Evolutionary conservation across 2,113 vertebrate species (phyloP).

Genomic region (Carettochelys insculpta): DNA sequence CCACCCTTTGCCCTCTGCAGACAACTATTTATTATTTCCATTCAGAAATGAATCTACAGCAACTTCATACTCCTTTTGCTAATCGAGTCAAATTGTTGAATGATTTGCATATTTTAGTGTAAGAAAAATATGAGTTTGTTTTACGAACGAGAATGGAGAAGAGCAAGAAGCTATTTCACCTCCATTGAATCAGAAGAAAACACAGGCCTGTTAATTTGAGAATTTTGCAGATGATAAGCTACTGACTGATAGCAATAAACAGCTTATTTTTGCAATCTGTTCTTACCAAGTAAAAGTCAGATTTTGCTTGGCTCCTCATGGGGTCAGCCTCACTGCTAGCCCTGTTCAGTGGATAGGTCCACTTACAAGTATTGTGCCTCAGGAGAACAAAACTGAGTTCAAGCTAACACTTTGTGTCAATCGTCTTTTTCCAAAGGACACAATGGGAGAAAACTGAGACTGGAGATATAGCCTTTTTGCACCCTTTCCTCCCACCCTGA

Average conservation of each 20-base stretch:
- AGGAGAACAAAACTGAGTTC: not conserved
- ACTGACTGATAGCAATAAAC: constrained; percentile 8
- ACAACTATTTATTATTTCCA: constrained; percentile 59
- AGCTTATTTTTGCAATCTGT: not conserved
- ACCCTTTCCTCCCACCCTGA: not conserved
- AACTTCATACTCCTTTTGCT: constrained; percentile 37
- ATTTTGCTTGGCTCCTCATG: not conserved
- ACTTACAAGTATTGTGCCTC: not conserved
- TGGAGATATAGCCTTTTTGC: not conserved
- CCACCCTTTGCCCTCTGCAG: constrained; percentile 45
- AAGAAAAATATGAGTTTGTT: constrained; percentile 34
- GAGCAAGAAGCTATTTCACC: not conserved
- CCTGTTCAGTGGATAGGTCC: not conserved
- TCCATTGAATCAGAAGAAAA: constrained; percentile 8
- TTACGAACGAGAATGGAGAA: constrained; percentile 25
- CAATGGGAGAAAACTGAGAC: not conserved
- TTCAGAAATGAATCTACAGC: constrained; percentile 51
- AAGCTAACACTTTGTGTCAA: not conserved
- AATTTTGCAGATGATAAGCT: constrained; percentile 4
- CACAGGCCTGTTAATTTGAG: not conserved
- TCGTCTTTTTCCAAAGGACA: not conserved
- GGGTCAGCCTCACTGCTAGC: not conserved
- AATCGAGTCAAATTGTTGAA: constrained; percentile 29
- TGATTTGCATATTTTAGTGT: constrained; percentile 13
- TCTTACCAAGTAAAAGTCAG: not conserved